Base-by-base conservation (phyloP, 2,888 invertebrate genomes). In the Chalcosyrphus nemorum region DNA sequence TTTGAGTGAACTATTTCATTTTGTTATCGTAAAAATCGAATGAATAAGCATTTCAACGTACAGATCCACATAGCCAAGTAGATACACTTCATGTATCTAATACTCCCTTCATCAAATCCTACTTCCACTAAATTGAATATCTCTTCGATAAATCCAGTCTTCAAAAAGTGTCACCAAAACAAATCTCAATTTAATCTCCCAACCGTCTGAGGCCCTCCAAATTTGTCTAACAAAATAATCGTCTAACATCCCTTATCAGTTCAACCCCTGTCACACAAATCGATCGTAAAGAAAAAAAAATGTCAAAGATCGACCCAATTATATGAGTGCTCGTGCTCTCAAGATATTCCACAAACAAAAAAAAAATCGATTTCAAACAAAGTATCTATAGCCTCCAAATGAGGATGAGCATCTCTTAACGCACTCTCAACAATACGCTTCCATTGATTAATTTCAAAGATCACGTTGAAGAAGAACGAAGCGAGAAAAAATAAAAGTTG, bases 261-360 rank as follows among this genome's bases (percentile, higher is more conserved):
- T n/a, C 32, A 47, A 63, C 45, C 9, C 7, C 24, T 38, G 50
- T 47, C 47, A 29, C 35, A 50, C 32, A 81, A 63, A 70, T 63
- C 61, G 57, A 57, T 56, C 56, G 41, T 70, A 24, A 41, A 59
- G 50, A 59, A 50, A 19, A 56, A 32, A 57, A 32, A 43, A 57
- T 63, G 76, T 76, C 76, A 81, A 81, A 81, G 76, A 76, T 81
- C 81, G 76, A 50, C 76, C 76, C 56, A 81, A 81, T 76, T 75
- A 76, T 35, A 35, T 11, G 24, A 2, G 27, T 27, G 35, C 47
- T 50, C 45, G 15, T 32, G 19, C 65, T 52, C 45, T 9, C 7
- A 24, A 41, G 4, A 7, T 19, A 2, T 17, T 29, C 9, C 45
- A 27, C 66, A 5, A 41, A 38, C n/a, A 52, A 65, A 57, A 13